Evolutionary conservation across 2,797 vertebrate genomes (phyloP).

Genomic region (Strix occidentalis): DNA sequence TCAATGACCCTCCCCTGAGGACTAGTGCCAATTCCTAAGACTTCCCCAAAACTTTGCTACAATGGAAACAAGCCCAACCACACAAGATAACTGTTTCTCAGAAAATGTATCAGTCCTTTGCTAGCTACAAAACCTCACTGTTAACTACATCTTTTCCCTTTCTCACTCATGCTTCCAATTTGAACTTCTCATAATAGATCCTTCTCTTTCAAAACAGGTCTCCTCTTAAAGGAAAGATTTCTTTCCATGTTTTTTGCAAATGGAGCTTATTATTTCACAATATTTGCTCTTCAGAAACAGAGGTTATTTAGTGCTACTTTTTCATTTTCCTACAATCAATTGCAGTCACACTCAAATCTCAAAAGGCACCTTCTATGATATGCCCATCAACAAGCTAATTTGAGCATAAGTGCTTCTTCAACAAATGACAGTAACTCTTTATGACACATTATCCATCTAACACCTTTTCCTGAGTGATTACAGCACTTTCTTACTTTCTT

Average conservation of each 20-base stretch:
- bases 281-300: conserved; percentile 12
- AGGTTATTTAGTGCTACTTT: neutral
- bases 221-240: neutral
- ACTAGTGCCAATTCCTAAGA: accelerated
- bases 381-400: conserved; percentile 9
- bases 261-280: neutral
- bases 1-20: neutral
- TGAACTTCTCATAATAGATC: neutral
- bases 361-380: neutral
- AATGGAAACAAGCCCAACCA: neutral
- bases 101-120: neutral
- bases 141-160: neutral
- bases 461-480: neutral
- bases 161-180: neutral
- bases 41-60: neutral
- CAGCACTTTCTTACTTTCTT: neutral
- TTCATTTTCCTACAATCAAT: neutral
- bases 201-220: neutral
- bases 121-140: neutral
- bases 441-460: neutral
- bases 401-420: conserved; percentile 15
- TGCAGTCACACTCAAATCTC: conserved; percentile 9
- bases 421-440: neutral
- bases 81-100: neutral
- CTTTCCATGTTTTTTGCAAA: neutral